Evolutionary conservation across 2,888 invertebrate genomes (phyloP), one percentile per base, ranked within the genome.

Genomic region (Erebia palarica): DNA sequence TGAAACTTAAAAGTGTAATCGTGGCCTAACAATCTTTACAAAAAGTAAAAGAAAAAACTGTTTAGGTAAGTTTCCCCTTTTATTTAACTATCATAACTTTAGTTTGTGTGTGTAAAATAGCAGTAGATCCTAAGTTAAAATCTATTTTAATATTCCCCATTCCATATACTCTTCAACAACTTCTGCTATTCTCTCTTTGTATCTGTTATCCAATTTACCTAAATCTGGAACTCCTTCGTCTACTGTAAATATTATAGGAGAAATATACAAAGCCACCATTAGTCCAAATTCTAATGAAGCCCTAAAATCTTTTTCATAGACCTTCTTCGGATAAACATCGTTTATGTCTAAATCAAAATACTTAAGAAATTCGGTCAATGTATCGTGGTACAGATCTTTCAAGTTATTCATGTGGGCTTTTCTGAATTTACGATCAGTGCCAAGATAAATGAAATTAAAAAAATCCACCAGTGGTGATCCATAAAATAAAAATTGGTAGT

Each of bases 331-430:
- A 68, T 75, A 80, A 0, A 78, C 69, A 21, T 66, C 63, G 36
- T 80, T 72, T 4, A 81, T 69, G 3, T 83, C 76, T 0, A 86
- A 69, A 11, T 79, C 74, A 57, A 86, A 87, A 57, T 82, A 71
- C 1, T 70, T 60, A 0, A 87, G 65, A 68, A 83, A 84, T 0
- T 72, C 68, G 9, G 58, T 70, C 60, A 88, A 71, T 1, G 79
- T 75, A 0, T 76, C 69, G 53, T 82, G 77, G 70, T 88, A 88
- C 0, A 80, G 3, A 3, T 83, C 75, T 55, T 83, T 85, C 0
- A 88, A 49, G 36, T 81, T 1, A 3, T 74, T 60, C 11, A 85
- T 66, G 65, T 87, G 79, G 0, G 78, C 63, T 21, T 64, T 76
- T 49, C 87, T 76, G 63, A 87, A 84, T 49, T 78, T 59, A 3